Evolutionary conservation across 2,113 vertebrate genomes (phyloP), one percentile per base, ranked within the genome.

Genomic region (Leptodactylus fuscus): DNA sequence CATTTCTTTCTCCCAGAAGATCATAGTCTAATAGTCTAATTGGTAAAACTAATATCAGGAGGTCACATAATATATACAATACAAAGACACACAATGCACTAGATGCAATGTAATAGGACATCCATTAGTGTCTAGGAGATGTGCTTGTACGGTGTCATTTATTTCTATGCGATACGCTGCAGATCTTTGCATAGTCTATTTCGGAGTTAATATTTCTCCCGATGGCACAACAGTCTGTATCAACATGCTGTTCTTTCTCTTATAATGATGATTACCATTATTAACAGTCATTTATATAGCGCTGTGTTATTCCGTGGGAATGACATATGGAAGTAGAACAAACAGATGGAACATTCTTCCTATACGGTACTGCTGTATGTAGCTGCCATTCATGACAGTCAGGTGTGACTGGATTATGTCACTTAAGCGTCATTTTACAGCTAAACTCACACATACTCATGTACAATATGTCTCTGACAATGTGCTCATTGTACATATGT

Each of bases 261-360:
- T 58, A 58, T 44, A 44, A 62, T 80, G 77, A 80, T 60, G 77
- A 80, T 80, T 80, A 80, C 58, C 34, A 58, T 80, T 62, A 80
- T 80, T 80, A 80, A 8, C 77, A 80, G n/a, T 80, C 12, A 60
- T 80, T 62, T 79, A 44, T 58, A 79, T 62, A 41, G 51, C 16
- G 15, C 34, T 38, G 27, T 79, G 76, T 32, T 79, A 80, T 60
- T 80, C 53, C 38, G 53, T 24, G 77, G 34, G 77, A 80, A 41
- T 58, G 77, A 44, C 77, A 41, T 62, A 80, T 62, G 77, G 53
- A 62, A 80, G 36, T 10, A 13, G 58, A 60, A 44, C 34, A 62
- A 62, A 44, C 77, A 80, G 77, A 80, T 62, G 77, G 77, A 80
- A 44, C 12, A 3, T 22, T 79, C 32, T 76, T 48, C 49, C 75